phyloP scores from a whole-genome alignment of 2,797 vertebrate genomes.

The Gobio occitaniae region DNA sequence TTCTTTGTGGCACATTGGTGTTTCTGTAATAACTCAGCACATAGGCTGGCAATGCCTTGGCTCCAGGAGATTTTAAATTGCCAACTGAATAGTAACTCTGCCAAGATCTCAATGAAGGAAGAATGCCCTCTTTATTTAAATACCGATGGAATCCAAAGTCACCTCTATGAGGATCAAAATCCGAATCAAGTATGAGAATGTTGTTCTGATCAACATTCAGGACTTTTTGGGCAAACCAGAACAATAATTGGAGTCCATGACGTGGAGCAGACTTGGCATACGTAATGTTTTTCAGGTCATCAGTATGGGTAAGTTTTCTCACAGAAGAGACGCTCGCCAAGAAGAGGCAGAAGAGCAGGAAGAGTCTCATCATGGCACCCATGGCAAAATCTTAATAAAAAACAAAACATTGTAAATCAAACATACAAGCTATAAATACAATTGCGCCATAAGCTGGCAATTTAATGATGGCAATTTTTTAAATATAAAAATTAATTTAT shows the following conservation, averaged over 20 bases:
- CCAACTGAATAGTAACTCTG: neutral
- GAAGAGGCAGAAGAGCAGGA: neutral
- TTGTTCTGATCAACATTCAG: neutral
- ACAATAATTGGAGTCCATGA: conserved; percentile 11
- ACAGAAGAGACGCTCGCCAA: neutral
- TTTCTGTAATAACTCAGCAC: neutral
- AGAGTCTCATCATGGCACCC: neutral
- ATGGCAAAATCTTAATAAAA: conserved; percentile 2
- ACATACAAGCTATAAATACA: neutral
- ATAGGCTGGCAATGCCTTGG: neutral
- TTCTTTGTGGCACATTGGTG: neutral
- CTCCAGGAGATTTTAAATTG: neutral
- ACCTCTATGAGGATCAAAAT: neutral
- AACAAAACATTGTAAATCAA: neutral
- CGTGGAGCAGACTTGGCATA: neutral
- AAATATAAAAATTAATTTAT: too few relatives aligned
- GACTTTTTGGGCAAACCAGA: conserved; percentile 3
- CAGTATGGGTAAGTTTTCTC: neutral
- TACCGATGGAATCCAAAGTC: neutral
- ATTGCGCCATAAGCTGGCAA: neutral
- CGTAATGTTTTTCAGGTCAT: neutral
- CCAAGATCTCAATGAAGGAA: neutral
- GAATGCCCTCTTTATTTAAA: neutral
- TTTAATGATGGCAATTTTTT: neutral
- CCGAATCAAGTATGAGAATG: neutral